A percentile compares a stretch with the other conserved stretches of the same genome.
Evolutionary conservation across 2,888 invertebrate genomes (phyloP).

Genomic region (Synergus itoensis): DNA sequence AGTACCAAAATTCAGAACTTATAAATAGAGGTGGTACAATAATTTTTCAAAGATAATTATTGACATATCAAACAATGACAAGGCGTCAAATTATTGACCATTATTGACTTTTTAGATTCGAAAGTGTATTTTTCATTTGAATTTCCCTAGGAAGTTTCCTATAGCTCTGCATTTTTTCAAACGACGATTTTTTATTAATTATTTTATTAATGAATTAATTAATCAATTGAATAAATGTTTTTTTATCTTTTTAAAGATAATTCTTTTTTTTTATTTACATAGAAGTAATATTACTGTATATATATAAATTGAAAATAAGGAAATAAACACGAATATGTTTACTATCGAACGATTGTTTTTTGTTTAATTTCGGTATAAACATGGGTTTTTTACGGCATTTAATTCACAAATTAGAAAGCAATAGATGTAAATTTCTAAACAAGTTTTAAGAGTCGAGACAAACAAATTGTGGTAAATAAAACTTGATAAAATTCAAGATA

Average conservation of each 20-base stretch:
- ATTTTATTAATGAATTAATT: no score
- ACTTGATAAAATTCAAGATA: background rate
- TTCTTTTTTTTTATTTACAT: background rate
- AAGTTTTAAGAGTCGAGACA: background rate
- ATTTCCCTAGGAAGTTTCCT: background rate
- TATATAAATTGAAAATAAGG: background rate
- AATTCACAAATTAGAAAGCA: background rate
- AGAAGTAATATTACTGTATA: background rate
- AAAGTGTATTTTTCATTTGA: background rate
- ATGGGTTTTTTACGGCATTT: background rate
- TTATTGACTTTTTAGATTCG: background rate
- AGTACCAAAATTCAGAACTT: background rate
- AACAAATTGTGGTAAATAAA: background rate
- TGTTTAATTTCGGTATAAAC: background rate
- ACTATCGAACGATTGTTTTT: background rate
- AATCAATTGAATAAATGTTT: background rate
- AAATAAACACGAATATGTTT: background rate
- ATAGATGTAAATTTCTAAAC: no score
- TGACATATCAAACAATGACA: background rate
- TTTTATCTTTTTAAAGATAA: background rate
- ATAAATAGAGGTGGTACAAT: background rate
- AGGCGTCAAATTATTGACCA: background rate
- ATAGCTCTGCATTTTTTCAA: no score
- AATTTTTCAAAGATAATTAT: constrained; percentile 4
- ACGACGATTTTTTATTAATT: no score